Evolutionary conservation across 2,797 vertebrate genomes (phyloP), one percentile per base, ranked within the genome.

Genomic region (Mionectes olivaceus): DNA sequence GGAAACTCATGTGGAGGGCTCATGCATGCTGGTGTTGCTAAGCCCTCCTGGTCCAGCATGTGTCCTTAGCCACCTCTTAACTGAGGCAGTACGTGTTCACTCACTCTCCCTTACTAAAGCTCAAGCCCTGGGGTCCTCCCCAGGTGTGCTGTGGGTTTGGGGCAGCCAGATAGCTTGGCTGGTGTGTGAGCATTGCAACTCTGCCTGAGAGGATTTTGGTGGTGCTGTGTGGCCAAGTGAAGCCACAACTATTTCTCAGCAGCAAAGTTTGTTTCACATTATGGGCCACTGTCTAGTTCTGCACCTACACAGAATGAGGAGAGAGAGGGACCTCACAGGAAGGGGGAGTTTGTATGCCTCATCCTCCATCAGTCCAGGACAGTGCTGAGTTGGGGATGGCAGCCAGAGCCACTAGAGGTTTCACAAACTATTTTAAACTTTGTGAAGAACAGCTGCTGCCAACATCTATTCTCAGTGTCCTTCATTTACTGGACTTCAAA

Each of bases 1-100:
- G 55, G 60, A 84, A 84, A 21, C 7, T 2, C 9, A n/a, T 22
- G 37, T 63, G 55, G 32, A 84, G 59, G 30, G 32, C 11, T 93
- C 22, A 47, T 60, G 44, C 3, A 8, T 25, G n/a, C 17, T 71
- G 57, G 43, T 30, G 18, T 77, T 63, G 27, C 32, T 74, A 59
- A 94, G 70, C 8, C 22, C 46, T 82, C 17, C 35, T 73, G 63
- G 59, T 43, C 22, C n/a, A 78, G 32, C 23, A 9, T 7, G 53
- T 44, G 14, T 43, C 47, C 61, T 86, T 17, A 30, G 49, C 22
- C 28, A 37, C 5, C 8, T 8, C 50, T 57, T 22, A 41, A 5
- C 14, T 17, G 23, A 87, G 53, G 22, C 0, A 0, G 1, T 0
- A 3, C 37, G 35, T 13, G 41, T 49, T 75, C 2, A 1, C n/a